Evolutionary conservation across 2,797 vertebrate genomes (phyloP).

Genomic region (Fratercula arctica): DNA sequence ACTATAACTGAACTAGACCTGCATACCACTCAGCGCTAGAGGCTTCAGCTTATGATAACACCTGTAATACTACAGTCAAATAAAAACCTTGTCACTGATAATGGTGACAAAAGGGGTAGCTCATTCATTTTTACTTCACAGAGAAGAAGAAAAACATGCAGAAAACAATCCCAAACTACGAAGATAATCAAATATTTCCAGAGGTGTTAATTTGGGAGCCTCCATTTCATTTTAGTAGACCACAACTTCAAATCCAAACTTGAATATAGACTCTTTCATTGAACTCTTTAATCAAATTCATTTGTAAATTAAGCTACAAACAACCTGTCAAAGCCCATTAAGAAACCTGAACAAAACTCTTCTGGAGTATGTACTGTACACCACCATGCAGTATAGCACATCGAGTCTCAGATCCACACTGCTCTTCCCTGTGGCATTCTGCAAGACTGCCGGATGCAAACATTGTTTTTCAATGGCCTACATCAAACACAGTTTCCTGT

Average conservation of each 20-base stretch:
- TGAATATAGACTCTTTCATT: slow-evolving; percentile 17
- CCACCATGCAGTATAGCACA: not conserved
- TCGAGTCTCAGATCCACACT: not conserved
- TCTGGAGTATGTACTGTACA: not conserved
- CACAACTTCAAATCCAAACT: slow-evolving; percentile 5
- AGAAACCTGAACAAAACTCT: not conserved
- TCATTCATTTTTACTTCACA: slow-evolving; percentile 2
- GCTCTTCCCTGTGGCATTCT: not conserved
- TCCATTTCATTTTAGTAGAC: slow-evolving; percentile 6
- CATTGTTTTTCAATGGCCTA: not conserved
- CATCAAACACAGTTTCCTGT: not conserved
- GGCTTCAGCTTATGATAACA: not conserved
- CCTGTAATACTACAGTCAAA: not conserved
- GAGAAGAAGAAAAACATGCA: not conserved
- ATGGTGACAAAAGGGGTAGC: not conserved
- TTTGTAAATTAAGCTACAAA: slow-evolving; percentile 23
- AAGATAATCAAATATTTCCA: slow-evolving; percentile 33
- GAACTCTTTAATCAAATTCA: not conserved
- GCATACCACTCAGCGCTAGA: not conserved
- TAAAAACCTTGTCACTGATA: not conserved
- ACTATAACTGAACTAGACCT: not conserved
- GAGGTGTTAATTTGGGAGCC: slow-evolving; percentile 40
- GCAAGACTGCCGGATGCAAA: not conserved
- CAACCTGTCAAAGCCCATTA: slow-evolving; percentile 21
- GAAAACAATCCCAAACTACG: slow-evolving; percentile 14